A percentile compares a stretch with the other conserved stretches of the same genome.
Evolutionary conservation across 2,797 vertebrate genomes (phyloP).

Genomic region (Aselliscus stoliczkanus): DNA sequence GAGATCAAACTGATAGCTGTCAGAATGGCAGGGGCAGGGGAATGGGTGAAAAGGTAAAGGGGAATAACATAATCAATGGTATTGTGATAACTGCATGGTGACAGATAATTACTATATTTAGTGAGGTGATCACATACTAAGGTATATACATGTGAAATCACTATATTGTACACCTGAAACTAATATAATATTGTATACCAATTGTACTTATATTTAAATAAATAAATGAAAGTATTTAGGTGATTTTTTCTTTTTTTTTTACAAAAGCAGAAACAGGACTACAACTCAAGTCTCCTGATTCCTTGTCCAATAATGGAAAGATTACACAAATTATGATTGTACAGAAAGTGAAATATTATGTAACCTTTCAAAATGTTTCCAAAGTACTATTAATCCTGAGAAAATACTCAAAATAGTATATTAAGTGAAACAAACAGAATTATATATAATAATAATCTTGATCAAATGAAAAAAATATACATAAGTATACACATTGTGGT

Average conservation of each 20-base stretch:
- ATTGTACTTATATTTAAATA: neutral
- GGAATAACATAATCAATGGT: neutral
- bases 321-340: neutral
- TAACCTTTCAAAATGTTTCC: constrained; percentile 11
- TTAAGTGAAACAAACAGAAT: neutral
- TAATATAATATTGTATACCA: neutral
- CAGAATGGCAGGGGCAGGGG: neutral
- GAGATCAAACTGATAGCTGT: neutral
- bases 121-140: neutral
- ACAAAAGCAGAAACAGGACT: neutral
- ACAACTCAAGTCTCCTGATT: neutral
- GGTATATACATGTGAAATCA: neutral
- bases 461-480: neutral
- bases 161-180: neutral
- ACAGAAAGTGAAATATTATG: neutral
- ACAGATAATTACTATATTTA: neutral
- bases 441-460: neutral
- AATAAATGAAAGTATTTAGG: neutral
- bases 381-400: constrained; percentile 1
- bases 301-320: neutral
- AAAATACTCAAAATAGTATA: neutral
- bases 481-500: neutral
- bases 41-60: neutral
- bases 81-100: neutral
- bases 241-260: too few relatives aligned